Base-by-base conservation (phyloP, 2,113 vertebrate genomes). In the Blennius ocellaris region DNA sequence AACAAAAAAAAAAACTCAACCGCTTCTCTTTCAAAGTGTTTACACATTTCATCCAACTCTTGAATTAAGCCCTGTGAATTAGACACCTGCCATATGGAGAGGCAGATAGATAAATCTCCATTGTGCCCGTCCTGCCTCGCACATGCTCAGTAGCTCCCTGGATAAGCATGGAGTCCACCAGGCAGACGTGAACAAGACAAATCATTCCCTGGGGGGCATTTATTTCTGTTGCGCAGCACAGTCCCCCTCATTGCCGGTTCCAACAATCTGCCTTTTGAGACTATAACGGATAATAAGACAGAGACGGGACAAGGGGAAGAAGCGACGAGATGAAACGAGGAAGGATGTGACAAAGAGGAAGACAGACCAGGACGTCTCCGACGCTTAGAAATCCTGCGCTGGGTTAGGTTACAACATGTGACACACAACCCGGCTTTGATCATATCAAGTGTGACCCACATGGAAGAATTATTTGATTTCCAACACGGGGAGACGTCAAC, bases 191-290 rank as follows among this genome's bases (percentile, higher is more conserved):
- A 90, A 87, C 75, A 90, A 93, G 92, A 93, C 76, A 41, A 85
- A 92, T 93, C 78, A 72, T 86, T 92, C 92, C 89, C 92, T 41
- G 43, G 77, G 81, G 92, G 72, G 78, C 83, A 79, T 93, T 94
- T 93, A 90, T 91, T 91, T 86, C 81, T 58, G 86, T 74, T 66
- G 78, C 78, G 73, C 72, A 39, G 60, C 83, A 80, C 88, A 56
- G 81, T 73, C 73, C 80, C 21, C 90, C 80, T 88, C 78, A 80
- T 85, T 85, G 87, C 88, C 48, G 73, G 78, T 85, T 80, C 81
- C 83, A 92, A 92, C 89, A 92, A 88, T 90, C 82, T 85, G 80
- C 82, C 85, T 84, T 89, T 79, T 73, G 81, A 89, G 80, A 82
- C 75, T 40, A 1, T 44, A 55, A 69, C 61, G 41, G 6, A 17